Conservation (phyloP, 2,113 vertebrate genomes). For the Mugil cephalus region DNA sequence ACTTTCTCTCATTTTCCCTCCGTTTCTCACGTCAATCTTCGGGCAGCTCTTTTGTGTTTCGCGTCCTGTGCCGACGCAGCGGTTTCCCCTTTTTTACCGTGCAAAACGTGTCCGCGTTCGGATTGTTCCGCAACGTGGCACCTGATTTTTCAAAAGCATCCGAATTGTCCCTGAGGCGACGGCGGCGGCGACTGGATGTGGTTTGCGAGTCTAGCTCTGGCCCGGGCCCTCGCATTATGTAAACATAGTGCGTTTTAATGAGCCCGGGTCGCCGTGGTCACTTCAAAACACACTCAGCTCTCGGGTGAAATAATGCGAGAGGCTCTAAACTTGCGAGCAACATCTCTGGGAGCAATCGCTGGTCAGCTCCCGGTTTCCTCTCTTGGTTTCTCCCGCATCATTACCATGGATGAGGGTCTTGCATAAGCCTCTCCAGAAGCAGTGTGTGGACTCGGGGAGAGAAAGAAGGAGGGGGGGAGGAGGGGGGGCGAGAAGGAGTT, state of each 20-base stretch:
- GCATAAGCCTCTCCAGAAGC: slow-evolving; percentile 82
- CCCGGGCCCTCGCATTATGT: slow-evolving; percentile 62
- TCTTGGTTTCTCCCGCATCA: slow-evolving; percentile 67
- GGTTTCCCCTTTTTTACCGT: background rate
- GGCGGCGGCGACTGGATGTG: slow-evolving; percentile 14
- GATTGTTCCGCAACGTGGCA: accelerated
- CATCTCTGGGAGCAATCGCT: slow-evolving; percentile 70
- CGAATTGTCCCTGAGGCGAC: slow-evolving; percentile 13
- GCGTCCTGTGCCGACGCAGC: background rate
- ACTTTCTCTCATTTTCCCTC: slow-evolving; percentile 36
- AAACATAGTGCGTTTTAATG: slow-evolving; percentile 81
- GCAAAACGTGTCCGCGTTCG: background rate
- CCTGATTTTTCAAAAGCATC: slow-evolving; percentile 2
- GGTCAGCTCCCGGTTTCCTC: slow-evolving; percentile 77
- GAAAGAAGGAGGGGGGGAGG: slow-evolving; percentile 30
- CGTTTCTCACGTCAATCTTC: background rate
- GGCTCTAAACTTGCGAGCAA: slow-evolving; percentile 73
- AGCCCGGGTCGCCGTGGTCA: slow-evolving; percentile 69
- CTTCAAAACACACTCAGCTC: slow-evolving; percentile 75
- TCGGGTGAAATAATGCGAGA: slow-evolving; percentile 65
- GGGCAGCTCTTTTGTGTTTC: background rate
- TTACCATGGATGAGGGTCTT: slow-evolving; percentile 79
- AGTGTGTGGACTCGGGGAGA: slow-evolving; percentile 55
- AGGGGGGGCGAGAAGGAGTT: slow-evolving; percentile 46
- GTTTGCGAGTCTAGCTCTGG: slow-evolving; percentile 48